Base-by-base conservation (phyloP, 2,797 vertebrate genomes). In the Anguilla marmorata region DNA sequence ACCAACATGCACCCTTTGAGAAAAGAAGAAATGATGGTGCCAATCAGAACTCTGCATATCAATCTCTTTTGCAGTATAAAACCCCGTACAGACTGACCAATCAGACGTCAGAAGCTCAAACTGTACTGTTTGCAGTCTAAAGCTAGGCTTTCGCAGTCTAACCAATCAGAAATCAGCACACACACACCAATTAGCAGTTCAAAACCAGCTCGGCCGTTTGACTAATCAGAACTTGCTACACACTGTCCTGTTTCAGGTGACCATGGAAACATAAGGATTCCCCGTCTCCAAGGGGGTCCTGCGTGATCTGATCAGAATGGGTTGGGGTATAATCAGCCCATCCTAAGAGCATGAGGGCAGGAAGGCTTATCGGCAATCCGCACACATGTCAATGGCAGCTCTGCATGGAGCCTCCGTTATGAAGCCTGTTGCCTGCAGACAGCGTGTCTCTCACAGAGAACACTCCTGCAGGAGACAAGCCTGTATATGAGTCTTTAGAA, bases 211-310 rank as follows among this genome's bases (percentile, higher is more conserved):
- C 72, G 14, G 66, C n/a, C 11, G 74, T 19, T 41, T 79, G 74
- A 41, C 33, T 1, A 79, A 79, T 41, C 37, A 41, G 33, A 79
- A 79, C 74, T 79, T 4, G 3, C 9, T 7, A 79, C 33, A 33
- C 11, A 24, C 9, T 37, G 74, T 41, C 37, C 41, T 24, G 33
- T 82, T 79, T 85, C 69, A 85, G 69, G 45, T 30, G 0, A 87
- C 88, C 24, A 84, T 41, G 82, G 30, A 48, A 52, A 90, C 60
- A 87, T 72, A 85, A 19, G 9, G 69, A 74, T n/a, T n/a, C 7
- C n/a, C 63, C 63, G 2, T 63, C n/a, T 66, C 30, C 8, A 30
- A 12, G 27, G 2, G 30, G 11, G n/a, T 60, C 48, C 33, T 45
- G 19, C 2, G 2, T 56, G 88, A 88, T 48, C 63, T 85, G 72